Percentiles rank a stretch among this genome's conserved stretches.
Conservation (phyloP, 2,888 invertebrate species). For the Carterocephalus palaemon region DNA sequence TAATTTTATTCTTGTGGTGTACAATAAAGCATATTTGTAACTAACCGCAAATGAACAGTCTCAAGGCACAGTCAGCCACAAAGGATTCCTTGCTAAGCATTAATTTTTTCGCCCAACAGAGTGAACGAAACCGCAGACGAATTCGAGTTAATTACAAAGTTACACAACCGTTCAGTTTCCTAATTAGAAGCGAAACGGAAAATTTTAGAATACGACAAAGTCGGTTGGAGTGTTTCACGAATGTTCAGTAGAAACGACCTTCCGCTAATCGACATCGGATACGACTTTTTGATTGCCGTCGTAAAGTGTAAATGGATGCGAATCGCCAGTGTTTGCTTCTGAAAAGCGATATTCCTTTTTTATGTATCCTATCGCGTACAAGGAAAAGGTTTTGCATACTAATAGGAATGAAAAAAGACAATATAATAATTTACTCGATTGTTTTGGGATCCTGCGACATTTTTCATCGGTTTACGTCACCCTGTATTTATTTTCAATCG, state of each 20-base stretch:
- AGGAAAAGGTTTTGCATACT: background rate
- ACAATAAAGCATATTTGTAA: no score
- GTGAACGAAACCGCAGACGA: slow-evolving; percentile 28
- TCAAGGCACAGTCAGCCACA: no score
- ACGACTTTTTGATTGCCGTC: slow-evolving; percentile 18
- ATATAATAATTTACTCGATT: background rate
- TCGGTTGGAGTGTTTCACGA: slow-evolving; percentile 32
- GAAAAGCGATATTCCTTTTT: slow-evolving; percentile 12
- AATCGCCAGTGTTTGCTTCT: slow-evolving; percentile 20
- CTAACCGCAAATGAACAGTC: no score
- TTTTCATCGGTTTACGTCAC: slow-evolving; percentile 1
- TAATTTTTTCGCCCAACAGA: slow-evolving; percentile 23
- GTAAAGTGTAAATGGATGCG: slow-evolving; percentile 18
- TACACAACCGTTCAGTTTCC: slow-evolving; percentile 32
- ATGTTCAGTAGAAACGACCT: slow-evolving; percentile 25
- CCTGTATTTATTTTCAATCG: slow-evolving; percentile 20
- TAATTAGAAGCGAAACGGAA: slow-evolving; percentile 30
- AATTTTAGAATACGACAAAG: slow-evolving; percentile 25
- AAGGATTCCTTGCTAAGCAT: background rate
- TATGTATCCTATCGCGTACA: slow-evolving; percentile 12
- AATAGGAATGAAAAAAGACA: background rate
- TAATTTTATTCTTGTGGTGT: no score
- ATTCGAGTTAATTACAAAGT: slow-evolving; percentile 35
- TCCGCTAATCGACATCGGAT: slow-evolving; percentile 14
- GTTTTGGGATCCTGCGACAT: slow-evolving; percentile 10